Conservation (phyloP, 2,888 invertebrate species). For the Tethea ocularis region DNA sequence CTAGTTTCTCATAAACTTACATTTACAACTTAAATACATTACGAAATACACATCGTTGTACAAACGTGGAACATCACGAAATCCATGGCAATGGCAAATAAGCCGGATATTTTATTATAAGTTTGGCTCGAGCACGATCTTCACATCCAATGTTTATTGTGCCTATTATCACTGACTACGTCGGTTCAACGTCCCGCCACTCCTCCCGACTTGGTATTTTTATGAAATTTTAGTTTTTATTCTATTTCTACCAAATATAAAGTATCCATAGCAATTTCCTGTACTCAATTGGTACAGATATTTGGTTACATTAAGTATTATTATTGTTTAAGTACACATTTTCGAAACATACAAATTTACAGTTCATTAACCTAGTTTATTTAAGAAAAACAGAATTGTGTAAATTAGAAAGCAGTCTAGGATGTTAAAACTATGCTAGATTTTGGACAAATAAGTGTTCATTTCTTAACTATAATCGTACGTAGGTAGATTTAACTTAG, state of each 20-base stretch:
- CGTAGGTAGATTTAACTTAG: no score
- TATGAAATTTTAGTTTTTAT: slow-evolving; percentile 6
- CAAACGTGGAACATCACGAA: slow-evolving; percentile 64
- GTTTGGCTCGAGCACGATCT: slow-evolving; percentile 73
- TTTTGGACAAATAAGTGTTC: no score
- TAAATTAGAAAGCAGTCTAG: no score
- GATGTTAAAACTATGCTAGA: no score
- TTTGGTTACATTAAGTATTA: no score
- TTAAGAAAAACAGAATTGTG: no score
- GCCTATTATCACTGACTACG: slow-evolving; percentile 66
- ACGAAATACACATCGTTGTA: slow-evolving; percentile 39
- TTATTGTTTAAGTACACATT: no score
- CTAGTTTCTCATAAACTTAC: slow-evolving; percentile 26
- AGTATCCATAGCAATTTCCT: neutral
- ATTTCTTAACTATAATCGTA: no score
- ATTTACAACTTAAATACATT: slow-evolving; percentile 26
- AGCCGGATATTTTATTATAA: slow-evolving; percentile 71
- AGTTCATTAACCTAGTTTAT: no score
- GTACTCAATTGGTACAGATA: no score
- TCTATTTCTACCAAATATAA: neutral
- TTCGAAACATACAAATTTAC: no score
- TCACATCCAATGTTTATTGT: slow-evolving; percentile 67
- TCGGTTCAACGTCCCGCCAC: slow-evolving; percentile 71
- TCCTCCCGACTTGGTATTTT: slow-evolving; percentile 39
- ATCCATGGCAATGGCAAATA: slow-evolving; percentile 71